These are phyloP conservation scores for Ranitomeya imitator DNA, from an alignment of 2,113 vertebrate genomes.

Conservation along the genomic window DNA sequence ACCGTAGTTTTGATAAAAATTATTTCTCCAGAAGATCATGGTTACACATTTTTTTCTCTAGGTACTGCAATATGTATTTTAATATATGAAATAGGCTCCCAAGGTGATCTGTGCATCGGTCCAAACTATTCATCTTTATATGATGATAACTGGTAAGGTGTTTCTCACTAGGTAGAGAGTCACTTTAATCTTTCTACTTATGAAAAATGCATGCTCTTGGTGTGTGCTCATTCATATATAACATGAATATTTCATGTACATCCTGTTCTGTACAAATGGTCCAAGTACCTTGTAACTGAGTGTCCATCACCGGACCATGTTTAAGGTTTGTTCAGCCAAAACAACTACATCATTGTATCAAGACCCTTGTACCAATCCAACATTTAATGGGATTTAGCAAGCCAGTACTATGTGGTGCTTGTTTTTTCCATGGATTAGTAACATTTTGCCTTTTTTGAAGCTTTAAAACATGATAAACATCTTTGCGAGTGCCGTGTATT, in stretches of 20 bases:
- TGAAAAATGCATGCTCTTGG: conserved; percentile 39
- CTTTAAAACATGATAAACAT: conserved; percentile 28
- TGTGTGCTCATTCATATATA: conserved; percentile 11
- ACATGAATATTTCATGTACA: conserved; percentile 42
- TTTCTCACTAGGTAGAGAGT: conserved; percentile 12
- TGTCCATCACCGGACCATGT: conserved; percentile 19
- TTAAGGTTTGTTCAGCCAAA: neutral
- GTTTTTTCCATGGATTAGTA: neutral
- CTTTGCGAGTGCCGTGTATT: conserved; percentile 10
- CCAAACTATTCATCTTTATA: conserved; percentile 18
- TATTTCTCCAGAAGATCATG: neutral
- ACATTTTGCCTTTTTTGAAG: neutral
- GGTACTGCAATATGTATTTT: neutral
- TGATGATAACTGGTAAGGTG: conserved; percentile 4
- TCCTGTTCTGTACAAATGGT: neutral
- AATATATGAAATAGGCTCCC: conserved; percentile 8
- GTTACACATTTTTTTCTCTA: neutral
- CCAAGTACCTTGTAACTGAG: neutral
- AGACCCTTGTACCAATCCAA: neutral
- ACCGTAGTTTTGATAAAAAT: neutral
- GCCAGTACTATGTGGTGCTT: neutral
- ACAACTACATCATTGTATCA: neutral
- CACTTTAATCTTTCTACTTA: conserved; percentile 33
- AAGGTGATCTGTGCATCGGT: conserved; percentile 10
- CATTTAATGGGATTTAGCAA: conserved; percentile 4